Evolutionary conservation across 2,113 vertebrate species (phyloP).

Genomic region (Oplegnathus fasciatus): DNA sequence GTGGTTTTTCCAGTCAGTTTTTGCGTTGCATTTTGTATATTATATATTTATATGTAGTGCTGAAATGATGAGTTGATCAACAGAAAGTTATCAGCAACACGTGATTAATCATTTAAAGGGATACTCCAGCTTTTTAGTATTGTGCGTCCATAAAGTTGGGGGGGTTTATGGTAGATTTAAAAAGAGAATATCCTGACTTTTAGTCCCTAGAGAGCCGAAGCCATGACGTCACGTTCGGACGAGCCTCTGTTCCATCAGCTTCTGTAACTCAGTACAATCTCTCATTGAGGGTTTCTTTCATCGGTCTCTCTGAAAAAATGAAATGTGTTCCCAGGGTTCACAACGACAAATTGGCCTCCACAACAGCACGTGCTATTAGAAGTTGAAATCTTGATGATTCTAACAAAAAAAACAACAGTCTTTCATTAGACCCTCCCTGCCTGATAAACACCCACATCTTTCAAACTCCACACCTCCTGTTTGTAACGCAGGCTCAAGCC

Average conservation of each 20-base stretch:
- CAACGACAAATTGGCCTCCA: no score
- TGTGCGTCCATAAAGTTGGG: neutral
- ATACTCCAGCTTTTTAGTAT: neutral
- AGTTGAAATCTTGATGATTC: no score
- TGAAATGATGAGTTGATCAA: neutral
- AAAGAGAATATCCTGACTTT: neutral
- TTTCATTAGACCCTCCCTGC: neutral
- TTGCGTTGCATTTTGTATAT: neutral
- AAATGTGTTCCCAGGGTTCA: no score
- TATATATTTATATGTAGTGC: neutral
- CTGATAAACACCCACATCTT: neutral
- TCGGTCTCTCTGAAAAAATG: no score
- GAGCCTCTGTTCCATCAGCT: neutral
- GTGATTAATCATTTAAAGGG: neutral
- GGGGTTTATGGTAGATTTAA: neutral
- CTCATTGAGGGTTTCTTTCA: neutral
- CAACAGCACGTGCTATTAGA: no score
- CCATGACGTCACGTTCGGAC: no score
- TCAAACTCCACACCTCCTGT: constrained; percentile 2
- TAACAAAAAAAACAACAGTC: no score
- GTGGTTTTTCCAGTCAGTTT: neutral
- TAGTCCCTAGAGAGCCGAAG: neutral
- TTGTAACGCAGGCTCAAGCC: neutral
- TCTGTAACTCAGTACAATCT: neutral
- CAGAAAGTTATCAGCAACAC: neutral